A percentile compares a stretch with the other conserved stretches of the same genome.
These are phyloP conservation scores for Furnarius figulus DNA, from an alignment of 2,113 vertebrate genomes.

Conservation along the genomic window DNA sequence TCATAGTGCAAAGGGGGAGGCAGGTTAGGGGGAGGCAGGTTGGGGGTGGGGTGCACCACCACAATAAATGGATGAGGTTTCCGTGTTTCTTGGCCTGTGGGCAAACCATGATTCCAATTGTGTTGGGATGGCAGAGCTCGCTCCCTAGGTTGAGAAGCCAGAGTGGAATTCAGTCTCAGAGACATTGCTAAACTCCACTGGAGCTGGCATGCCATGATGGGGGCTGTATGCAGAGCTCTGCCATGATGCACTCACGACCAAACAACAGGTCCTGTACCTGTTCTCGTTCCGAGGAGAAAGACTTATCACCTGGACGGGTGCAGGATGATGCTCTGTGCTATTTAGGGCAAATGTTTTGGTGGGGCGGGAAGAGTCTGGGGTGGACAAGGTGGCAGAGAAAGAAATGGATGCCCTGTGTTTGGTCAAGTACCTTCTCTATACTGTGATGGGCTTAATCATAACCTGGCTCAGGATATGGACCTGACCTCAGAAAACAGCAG, in stretches of 20 bases:
- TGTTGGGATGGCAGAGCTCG: not conserved
- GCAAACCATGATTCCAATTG: not conserved
- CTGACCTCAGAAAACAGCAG: not conserved
- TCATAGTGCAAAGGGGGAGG: not conserved
- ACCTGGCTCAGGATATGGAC: not conserved
- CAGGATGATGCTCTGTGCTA: not conserved
- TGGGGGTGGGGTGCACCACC: not conserved
- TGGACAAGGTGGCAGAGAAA: not conserved
- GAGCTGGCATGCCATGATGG: not conserved
- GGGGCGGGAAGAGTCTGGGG: not conserved
- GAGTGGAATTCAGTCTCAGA: not conserved
- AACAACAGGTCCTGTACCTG: not conserved
- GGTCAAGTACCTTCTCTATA: not conserved
- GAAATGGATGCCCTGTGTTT: not conserved
- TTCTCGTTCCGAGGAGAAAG: not conserved
- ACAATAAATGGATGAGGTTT: not conserved
- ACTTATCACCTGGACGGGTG: not conserved
- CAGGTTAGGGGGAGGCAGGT: not conserved
- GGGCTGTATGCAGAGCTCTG: not conserved
- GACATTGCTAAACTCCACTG: not conserved
- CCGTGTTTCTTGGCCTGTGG: not conserved
- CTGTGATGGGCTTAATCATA: not conserved
- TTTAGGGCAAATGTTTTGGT: not conserved
- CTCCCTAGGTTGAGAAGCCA: not conserved
- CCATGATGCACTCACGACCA: too few species aligned